These are phyloP conservation scores for Hemiscyllium ocellatum DNA, from an alignment of 2,113 vertebrate genomes.

Conservation along the genomic window DNA sequence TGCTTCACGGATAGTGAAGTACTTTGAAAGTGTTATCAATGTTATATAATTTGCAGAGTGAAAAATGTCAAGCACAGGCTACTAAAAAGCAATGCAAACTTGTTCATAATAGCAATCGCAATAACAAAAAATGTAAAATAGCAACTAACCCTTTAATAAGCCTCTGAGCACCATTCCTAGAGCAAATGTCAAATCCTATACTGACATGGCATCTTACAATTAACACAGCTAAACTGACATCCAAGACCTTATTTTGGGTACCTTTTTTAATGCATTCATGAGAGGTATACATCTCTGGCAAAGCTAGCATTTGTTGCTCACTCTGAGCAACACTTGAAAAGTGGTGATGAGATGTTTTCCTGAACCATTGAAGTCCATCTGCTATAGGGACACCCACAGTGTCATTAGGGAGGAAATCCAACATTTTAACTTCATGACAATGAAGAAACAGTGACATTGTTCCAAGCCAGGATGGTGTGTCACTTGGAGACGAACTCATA, in stretches of 20 bases:
- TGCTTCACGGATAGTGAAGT: too few species aligned
- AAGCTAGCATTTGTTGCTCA: neutral
- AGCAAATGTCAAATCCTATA: neutral
- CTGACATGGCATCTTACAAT: neutral
- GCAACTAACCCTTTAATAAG: too few species aligned
- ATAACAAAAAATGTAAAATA: too few species aligned
- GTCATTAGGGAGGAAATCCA: neutral
- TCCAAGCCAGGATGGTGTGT: neutral
- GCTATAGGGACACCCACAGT: neutral
- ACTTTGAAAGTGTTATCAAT: too few species aligned
- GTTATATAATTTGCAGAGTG: too few species aligned
- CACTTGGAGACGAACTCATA: neutral
- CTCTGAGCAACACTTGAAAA: neutral
- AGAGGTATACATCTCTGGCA: neutral
- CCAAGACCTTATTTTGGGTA: neutral
- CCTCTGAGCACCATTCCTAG: too few species aligned
- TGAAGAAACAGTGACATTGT: neutral
- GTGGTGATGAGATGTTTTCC: neutral
- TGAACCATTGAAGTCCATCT: neutral
- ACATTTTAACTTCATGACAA: neutral
- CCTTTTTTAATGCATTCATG: neutral
- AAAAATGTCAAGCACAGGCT: too few species aligned
- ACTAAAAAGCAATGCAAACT: too few species aligned
- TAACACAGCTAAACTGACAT: neutral
- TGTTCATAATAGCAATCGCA: too few species aligned